A percentile compares a stretch with the other conserved stretches of the same genome.
These are phyloP conservation scores for Zeugodacus cucurbitae DNA, from an alignment of 1,140 invertebrate genomes.

Conservation along the genomic window DNA sequence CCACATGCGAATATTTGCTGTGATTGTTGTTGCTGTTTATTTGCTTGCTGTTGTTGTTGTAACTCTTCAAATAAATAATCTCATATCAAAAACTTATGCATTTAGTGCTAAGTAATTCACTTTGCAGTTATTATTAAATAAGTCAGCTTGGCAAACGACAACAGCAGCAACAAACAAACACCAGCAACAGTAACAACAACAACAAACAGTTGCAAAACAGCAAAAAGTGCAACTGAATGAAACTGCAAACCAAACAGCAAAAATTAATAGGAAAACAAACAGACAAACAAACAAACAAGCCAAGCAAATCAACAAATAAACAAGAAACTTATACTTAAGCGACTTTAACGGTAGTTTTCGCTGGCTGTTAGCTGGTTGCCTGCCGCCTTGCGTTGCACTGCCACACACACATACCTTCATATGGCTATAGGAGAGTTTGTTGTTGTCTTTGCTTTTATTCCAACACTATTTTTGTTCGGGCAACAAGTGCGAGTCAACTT, in stretches of 20 bases:
- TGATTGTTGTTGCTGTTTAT: too few relatives aligned
- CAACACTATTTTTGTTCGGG: background rate
- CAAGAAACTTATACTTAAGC: slow-evolving; percentile 35
- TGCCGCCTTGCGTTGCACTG: background rate
- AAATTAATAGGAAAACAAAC: slow-evolving; percentile 31
- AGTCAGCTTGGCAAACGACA: background rate
- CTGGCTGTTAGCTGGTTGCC: background rate
- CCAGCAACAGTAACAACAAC: background rate
- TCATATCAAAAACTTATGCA: slow-evolving; percentile 28
- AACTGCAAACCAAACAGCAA: background rate
- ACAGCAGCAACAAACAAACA: background rate
- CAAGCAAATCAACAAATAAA: slow-evolving; percentile 18
- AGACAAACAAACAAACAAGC: background rate
- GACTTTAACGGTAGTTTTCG: background rate
- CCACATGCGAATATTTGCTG: background rate
- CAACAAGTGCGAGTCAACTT: slow-evolving; percentile 36
- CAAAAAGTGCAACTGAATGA: background rate
- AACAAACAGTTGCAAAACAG: background rate
- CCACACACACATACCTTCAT: background rate
- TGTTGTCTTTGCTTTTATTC: background rate
- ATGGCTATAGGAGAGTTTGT: background rate
- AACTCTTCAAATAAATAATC: slow-evolving; percentile 26
- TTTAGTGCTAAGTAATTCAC: slow-evolving; percentile 21
- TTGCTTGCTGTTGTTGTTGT: background rate
- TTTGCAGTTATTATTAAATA: slow-evolving; percentile 31